Evolutionary conservation across 2,888 invertebrate genomes (phyloP), one percentile per base, ranked within the genome.

Genomic region (Latheticus oryzae): DNA sequence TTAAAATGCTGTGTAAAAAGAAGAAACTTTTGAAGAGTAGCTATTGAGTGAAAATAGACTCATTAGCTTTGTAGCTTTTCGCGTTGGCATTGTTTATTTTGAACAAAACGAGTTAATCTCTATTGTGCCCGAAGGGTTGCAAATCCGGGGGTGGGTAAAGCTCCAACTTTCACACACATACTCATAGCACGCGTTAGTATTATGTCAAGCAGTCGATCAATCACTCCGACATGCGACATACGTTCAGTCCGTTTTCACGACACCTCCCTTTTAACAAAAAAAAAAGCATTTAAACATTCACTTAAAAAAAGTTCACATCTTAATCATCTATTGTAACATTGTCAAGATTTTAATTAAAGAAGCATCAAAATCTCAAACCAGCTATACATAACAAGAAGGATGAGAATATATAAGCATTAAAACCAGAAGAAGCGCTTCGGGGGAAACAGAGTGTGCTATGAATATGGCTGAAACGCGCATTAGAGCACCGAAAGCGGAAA

Each of bases 401-500:
- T 40, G 45, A 54, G 53, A 24, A 40, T 40, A 33, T 51, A 40
- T 33, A 33, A 52, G 52, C 52, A 62, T 58, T 67, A 69, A 70
- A 72, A 71, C 68, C 71, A 70, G 61, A 68, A 71, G 70, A 73
- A 69, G 62, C 64, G 64, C 66, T 58, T 64, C 65, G 65, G 64
- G 66, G 70, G 65, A 68, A 70, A 70, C 68, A 67, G 66, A 69
- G 66, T 66, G 62, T 63, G 67, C 66, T 63, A 65, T 67, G 68
- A 66, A 64, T 67, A 70, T 67, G 72, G 72, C 72, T 73, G 73
- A 74, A 50, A 73, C 73, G 74, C 74, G 72, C 74, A 76, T 77
- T 76, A 76, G 76, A 74, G 75, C 75, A 70, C 67, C 70, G 66
- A 69, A 71, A 74, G 70, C 77, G 79, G 79, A 79, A 79, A 79